Evolutionary conservation across 2,888 invertebrate species (phyloP).

Genomic region (Coleophora flavipennella): DNA sequence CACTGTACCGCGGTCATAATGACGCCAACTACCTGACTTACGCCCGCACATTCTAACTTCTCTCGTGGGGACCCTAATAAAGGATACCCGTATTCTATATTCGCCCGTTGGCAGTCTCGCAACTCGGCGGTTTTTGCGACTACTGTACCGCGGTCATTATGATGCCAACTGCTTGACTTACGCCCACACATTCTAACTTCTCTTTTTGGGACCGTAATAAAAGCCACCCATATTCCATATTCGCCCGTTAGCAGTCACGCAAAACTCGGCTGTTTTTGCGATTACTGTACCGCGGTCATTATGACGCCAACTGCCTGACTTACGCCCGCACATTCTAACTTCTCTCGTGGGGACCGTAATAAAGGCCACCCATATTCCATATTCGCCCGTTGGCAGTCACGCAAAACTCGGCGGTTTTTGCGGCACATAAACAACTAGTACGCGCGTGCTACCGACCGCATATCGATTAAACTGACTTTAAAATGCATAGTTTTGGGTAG

Average conservation of each 20-base stretch:
- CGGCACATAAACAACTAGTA: constrained; percentile 65
- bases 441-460: constrained; percentile 55
- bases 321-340: constrained; percentile 51
- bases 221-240: constrained; percentile 43
- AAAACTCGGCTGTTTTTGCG: constrained; percentile 63
- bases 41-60: constrained; percentile 52
- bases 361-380: constrained; percentile 48
- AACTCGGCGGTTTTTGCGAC: constrained; percentile 62
- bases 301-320: constrained; percentile 44
- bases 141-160: constrained; percentile 62
- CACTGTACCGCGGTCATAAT: constrained; percentile 62
- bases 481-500: constrained; percentile 61
- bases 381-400: constrained; percentile 53
- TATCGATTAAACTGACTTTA: constrained; percentile 65
- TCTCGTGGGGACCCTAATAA: constrained; percentile 60
- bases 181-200: constrained; percentile 52
- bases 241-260: constrained; percentile 56
- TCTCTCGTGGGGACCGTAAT: constrained; percentile 58
- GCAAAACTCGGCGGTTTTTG: constrained; percentile 64
- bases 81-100: constrained; percentile 42
- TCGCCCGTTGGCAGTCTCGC: constrained; percentile 57
- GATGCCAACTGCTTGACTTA: constrained; percentile 48
- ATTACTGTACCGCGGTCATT: constrained; percentile 60
- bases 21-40: constrained; percentile 48
- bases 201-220: constrained; percentile 60